Evolutionary conservation across 2,113 vertebrate species (phyloP), one percentile per base, ranked within the genome.

Genomic region (Trichomycterus rosablanca): DNA sequence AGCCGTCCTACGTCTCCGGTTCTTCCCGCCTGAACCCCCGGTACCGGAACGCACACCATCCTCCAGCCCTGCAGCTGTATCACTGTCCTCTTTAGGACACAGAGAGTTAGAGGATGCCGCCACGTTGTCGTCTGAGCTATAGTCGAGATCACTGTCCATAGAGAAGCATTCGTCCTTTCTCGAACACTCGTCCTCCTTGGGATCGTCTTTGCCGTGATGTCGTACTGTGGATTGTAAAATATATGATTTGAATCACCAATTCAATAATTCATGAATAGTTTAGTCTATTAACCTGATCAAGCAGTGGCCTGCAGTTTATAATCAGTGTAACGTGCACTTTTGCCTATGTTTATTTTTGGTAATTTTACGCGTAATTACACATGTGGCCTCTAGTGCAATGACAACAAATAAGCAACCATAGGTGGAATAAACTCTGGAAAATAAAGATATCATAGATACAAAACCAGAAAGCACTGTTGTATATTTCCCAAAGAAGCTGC

Each of bases 121-220:
- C 43, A 89, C 81, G 81, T 97, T 97, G 75, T 98, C 96, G 23
- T 98, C 96, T 0, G 96, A 98, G 84, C 96, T 98, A 74, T 98
- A 98, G 83, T 98, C 96, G 56, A 95, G 75, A 72, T 98, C 96
- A 67, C 93, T 97, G 90, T 98, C 96, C 91, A 97, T 90, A 58
- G 93, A 94, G 89, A 92, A 97, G 35, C 84, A 91, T 73, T 98
- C 95, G 20, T 97, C 94, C 57, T 93, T 96, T 61, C 92, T 81
- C 65, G 84, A 84, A 3, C 84, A 74, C 0, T 95, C 93, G 6
- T 94, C 93, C 15, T 96, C 94, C 48, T 89, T 91, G 32, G 82
- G 14, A 34, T 94, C 93, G 2, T 95, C 93, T 68, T 93, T 94
- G 46, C 85, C 82, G 68, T 76, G 88, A 1, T 72, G 79, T 69